Percentiles rank a stretch among this genome's conserved stretches.
Conservation (phyloP, 2,113 vertebrate species). For the Mormyrus iriodes region DNA sequence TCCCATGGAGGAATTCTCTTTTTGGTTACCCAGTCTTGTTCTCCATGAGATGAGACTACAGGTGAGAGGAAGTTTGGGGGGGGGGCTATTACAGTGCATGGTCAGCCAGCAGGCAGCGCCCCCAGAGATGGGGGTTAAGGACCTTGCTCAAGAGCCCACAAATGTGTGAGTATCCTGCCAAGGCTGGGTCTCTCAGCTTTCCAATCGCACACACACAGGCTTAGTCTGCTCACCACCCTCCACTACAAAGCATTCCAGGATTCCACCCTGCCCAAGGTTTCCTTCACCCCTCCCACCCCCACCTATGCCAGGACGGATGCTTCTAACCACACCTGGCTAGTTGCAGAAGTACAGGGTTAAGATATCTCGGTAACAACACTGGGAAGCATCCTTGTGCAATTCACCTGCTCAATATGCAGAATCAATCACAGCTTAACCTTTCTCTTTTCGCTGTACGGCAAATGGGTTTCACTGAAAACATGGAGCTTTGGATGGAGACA, state of each 20-base stretch:
- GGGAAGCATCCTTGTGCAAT: constrained; percentile 11
- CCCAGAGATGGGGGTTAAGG: neutral
- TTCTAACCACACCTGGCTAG: neutral
- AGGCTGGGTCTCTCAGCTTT: neutral
- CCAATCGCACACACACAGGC: neutral
- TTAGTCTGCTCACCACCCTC: neutral
- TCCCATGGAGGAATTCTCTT: neutral
- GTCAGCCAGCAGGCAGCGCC: neutral
- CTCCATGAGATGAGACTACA: neutral
- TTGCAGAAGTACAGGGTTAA: neutral
- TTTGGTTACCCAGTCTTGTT: neutral
- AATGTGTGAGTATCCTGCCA: neutral
- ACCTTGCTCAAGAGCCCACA: neutral
- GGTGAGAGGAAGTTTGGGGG: neutral
- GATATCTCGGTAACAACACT: constrained; percentile 32
- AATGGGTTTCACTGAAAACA: constrained; percentile 25
- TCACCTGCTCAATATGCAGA: constrained; percentile 22
- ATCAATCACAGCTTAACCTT: constrained; percentile 19
- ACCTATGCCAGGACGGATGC: constrained; percentile 28
- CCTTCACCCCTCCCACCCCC: constrained; percentile 18
- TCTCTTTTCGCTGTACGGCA: constrained; percentile 17
- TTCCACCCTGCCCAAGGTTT: constrained; percentile 22
- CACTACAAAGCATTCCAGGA: neutral
- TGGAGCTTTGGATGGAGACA: constrained; percentile 30
- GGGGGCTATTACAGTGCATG: neutral